Base-by-base conservation (phyloP, 2,797 vertebrate genomes). In the Sciurus vulgaris region DNA sequence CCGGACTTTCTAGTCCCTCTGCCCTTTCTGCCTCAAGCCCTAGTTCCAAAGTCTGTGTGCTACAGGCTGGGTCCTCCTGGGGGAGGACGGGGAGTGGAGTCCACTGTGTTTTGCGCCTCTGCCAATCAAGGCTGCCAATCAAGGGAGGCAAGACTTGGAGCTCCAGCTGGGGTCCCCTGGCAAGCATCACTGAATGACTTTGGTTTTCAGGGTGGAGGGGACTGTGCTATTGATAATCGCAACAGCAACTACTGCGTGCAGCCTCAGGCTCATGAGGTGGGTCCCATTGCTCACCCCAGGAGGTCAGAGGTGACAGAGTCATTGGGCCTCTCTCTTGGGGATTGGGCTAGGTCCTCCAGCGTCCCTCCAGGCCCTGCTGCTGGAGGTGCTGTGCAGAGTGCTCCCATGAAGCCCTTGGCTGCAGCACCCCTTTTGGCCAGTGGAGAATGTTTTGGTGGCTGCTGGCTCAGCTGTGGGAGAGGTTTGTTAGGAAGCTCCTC, bases 11-110 rank as follows among this genome's bases (percentile, higher is more conserved):
- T 5, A 38, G 20, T 33, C 47, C 35, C 10, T 35, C 86, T 6
- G 14, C 79, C 33, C 8, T 47, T 74, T 13, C 30, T 54, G 73
- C 67, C 0, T 0, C 59, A 11, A 77, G 30, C 33, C 74, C 81
- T 8, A 1, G 73, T 33, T 38, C 76, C 59, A 59, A 41, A 51
- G 38, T 33, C 63, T 12, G 1, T 33, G 44, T 1, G 5, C 28
- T 17, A 24, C 78, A 61, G 67, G 13, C 63, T 0, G 5, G 3
- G 7, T 15, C 18, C 30, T 65, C 63, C 6, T 38, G 4, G 22
- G 9, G n/a, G 47, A n/a, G 79, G 61, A 20, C 1, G 1, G 73
- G 74, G 38, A 44, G 0, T 20, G 20, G 26, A 2, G 1, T 8
- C 30, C 3, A 3, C 38, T 4, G 1, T 15, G 28, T 26, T 33